Base-by-base conservation (phyloP, 2,797 vertebrate species). In the Rhynchotus rufescens region DNA sequence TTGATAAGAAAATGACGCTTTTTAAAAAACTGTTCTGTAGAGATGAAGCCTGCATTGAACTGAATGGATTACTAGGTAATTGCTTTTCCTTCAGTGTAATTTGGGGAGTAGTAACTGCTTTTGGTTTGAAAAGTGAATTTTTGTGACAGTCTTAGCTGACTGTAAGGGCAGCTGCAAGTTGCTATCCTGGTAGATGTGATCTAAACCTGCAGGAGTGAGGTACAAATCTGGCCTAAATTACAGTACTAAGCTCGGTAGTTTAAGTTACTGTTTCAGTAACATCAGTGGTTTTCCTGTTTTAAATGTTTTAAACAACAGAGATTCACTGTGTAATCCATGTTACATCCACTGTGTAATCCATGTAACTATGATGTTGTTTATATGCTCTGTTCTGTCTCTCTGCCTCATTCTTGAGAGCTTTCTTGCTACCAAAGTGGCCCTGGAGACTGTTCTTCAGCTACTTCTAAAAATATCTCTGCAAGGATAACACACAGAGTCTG, bases 391-490 rank as follows among this genome's bases (percentile, higher is more conserved):
- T 80, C 60, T 8, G 0, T 40, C 28, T 83, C n/a, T 1, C 52
- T 7, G 0, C 44, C 30, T 85, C 36, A 1, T 87, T 69, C 69
- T 67, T 10, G 4, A 69, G 86, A 73, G 28, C 12, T 20, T 17
- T 30, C 3, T 0, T 1, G 34, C 13, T 6, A 0, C 69, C 10
- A 9, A 32, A 32, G 30, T 15, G 1, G 65, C 16, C 0, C 12
- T 5, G 10, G 40, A 47, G 72, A 42, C 17, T 14, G 30, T 67
- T 47, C 54, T 0, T 1, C 45, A 6, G 0, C 1, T 49, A 54
- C 64, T 47, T n/a, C 64, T 36, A 4, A 54, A 67, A 85, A 7
- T 1, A 10, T 22, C 59, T 69, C 67, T 4, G 8, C 25, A 8
- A 1, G 1, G 6, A 19, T 20, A 56, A 19, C 54, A 56, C 28